Evolutionary conservation across 2,113 vertebrate species (phyloP).

Genomic region (Alosa alosa): DNA sequence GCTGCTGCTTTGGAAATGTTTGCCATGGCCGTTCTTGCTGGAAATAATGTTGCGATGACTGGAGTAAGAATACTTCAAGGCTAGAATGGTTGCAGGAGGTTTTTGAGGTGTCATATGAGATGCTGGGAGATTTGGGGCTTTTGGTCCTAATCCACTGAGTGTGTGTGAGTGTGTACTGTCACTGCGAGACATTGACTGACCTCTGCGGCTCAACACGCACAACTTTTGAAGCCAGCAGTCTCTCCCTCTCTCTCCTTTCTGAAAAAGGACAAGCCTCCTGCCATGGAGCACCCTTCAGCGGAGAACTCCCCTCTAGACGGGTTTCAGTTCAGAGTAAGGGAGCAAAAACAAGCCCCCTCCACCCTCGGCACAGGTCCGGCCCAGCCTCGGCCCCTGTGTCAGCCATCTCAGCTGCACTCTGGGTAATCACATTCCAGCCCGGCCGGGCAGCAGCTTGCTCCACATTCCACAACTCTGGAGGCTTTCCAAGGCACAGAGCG

Average conservation of each 20-base stretch:
- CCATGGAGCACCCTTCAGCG: not conserved
- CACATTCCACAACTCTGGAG: conserved; percentile 74
- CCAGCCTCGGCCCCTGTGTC: too few relatives aligned
- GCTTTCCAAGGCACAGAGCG: conserved; percentile 60
- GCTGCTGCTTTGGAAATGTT: not conserved
- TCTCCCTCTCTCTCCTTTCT: not conserved
- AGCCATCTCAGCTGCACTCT: conserved; percentile 50
- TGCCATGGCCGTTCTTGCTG: not conserved
- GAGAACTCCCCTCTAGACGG: not conserved
- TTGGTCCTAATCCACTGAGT: not conserved
- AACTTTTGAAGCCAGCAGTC: not conserved
- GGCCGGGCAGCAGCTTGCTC: conserved; percentile 66
- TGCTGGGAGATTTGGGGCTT: not conserved
- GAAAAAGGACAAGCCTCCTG: too few relatives aligned
- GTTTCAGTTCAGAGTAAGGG: too few relatives aligned
- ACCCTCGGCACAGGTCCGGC: too few relatives aligned
- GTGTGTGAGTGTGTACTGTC: not conserved
- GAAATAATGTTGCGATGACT: not conserved
- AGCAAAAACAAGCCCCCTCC: too few relatives aligned
- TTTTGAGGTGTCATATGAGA: not conserved
- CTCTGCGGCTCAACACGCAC: not conserved
- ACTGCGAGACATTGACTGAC: conserved; percentile 1
- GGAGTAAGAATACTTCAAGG: not conserved
- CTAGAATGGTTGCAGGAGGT: not conserved
- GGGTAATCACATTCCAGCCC: conserved; percentile 68